Conservation (phyloP, 2,113 vertebrate genomes). For the Epinephelus lanceolatus region DNA sequence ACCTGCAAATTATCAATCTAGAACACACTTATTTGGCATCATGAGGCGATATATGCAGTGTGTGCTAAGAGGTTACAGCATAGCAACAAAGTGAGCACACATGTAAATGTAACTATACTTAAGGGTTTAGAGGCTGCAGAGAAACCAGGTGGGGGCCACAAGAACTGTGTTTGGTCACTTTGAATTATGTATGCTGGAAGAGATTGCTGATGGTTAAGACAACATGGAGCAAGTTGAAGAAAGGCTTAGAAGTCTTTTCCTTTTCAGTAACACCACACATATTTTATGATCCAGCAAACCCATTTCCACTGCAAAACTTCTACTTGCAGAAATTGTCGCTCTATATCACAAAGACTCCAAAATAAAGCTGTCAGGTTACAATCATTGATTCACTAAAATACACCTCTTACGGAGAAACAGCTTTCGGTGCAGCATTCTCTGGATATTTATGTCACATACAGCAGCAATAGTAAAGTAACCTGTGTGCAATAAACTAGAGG, state of each 20-base stretch:
- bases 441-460: slow-evolving; percentile 18
- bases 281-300: neutral
- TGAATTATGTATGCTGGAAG: neutral
- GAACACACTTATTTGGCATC: neutral
- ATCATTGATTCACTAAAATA: slow-evolving; percentile 18
- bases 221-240: neutral
- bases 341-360: neutral
- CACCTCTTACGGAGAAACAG: neutral
- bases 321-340: neutral
- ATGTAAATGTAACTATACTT: neutral
- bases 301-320: neutral
- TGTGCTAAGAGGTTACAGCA: neutral
- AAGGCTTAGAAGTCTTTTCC: neutral
- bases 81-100: neutral
- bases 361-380: slow-evolving; percentile 33
- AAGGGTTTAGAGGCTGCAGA: neutral
- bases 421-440: neutral
- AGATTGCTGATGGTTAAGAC: neutral
- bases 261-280: neutral
- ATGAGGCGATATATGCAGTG: neutral
- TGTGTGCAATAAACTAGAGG: neutral
- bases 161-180: neutral
- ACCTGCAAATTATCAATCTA: neutral
- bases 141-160: neutral
- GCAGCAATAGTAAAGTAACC: neutral